Evolutionary conservation across 1,140 invertebrate species (phyloP).

Genomic region (Drosophila watanabei): DNA sequence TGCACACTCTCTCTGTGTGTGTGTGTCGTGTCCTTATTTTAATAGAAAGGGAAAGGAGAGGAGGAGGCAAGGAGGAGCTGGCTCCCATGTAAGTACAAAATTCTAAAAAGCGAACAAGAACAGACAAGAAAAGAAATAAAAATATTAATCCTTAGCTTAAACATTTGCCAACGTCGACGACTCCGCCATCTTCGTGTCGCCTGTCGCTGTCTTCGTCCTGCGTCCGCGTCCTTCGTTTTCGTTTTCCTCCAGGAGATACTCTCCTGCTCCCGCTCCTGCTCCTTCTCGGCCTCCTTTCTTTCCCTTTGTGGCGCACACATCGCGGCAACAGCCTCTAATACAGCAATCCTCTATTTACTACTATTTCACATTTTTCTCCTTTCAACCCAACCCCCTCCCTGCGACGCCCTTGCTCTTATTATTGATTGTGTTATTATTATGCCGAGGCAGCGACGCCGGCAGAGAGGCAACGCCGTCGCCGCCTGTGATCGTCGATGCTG

Average conservation of each 20-base stretch:
- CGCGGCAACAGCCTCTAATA: constrained; percentile 66
- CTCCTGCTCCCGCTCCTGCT: neutral
- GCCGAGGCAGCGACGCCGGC: constrained; percentile 40
- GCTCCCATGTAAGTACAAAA: constrained; percentile 65
- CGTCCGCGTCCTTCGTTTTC: neutral
- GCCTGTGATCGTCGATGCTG: constrained; percentile 52
- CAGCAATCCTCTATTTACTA: constrained; percentile 68
- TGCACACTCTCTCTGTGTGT: constrained; percentile 7
- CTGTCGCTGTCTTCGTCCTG: constrained; percentile 25
- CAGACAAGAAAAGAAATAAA: constrained; percentile 34
- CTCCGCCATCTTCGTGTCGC: constrained; percentile 39
- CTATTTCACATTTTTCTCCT: constrained; percentile 58
- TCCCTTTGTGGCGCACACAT: constrained; percentile 47
- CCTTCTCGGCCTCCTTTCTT: constrained; percentile 1
- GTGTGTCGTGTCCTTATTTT: constrained; percentile 29
- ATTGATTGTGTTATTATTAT: constrained; percentile 68
- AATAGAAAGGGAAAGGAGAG: constrained; percentile 50
- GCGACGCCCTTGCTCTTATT: constrained; percentile 34
- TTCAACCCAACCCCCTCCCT: neutral
- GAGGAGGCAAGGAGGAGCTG: constrained; percentile 12
- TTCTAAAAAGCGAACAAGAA: constrained; percentile 64
- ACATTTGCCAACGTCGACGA: constrained; percentile 72
- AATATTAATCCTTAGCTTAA: constrained; percentile 85
- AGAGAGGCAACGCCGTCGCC: constrained; percentile 5
- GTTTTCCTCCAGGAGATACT: constrained; percentile 1